These are phyloP conservation scores for Maniola hyperantus DNA, from an alignment of 2,888 invertebrate species.

Conservation along the genomic window DNA sequence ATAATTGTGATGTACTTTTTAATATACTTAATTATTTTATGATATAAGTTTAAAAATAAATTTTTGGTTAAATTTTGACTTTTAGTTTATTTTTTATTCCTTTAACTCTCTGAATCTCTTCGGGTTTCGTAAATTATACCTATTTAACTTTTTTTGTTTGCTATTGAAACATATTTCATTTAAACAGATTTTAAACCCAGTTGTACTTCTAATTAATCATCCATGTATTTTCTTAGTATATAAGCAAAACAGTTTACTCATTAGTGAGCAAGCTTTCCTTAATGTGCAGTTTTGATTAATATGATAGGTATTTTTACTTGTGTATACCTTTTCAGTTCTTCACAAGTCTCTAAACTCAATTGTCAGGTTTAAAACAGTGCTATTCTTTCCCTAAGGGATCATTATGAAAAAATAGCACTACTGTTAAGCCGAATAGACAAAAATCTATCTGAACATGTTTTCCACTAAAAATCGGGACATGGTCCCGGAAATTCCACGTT, in stretches of 20 bases:
- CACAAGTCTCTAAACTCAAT: neutral
- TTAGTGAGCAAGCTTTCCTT: neutral
- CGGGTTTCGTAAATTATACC: neutral
- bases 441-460: neutral
- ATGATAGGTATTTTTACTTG: neutral
- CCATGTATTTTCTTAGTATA: neutral
- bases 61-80: neutral
- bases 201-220: neutral
- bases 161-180: neutral
- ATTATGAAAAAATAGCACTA: neutral
- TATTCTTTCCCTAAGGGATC: neutral
- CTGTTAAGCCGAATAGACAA: neutral
- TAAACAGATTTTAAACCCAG: neutral
- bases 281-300: neutral
- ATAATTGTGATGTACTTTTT: constrained; percentile 1
- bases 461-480: neutral
- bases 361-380: neutral
- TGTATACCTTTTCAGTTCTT: too few species aligned
- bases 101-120: neutral
- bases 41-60: constrained; percentile 16
- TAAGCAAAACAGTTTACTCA: neutral
- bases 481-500: neutral
- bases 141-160: neutral
- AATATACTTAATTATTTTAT: constrained; percentile 3
- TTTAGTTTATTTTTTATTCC: constrained; percentile 9